Evolutionary conservation across 2,797 vertebrate species (phyloP).

Genomic region (Darevskia nairensis): DNA sequence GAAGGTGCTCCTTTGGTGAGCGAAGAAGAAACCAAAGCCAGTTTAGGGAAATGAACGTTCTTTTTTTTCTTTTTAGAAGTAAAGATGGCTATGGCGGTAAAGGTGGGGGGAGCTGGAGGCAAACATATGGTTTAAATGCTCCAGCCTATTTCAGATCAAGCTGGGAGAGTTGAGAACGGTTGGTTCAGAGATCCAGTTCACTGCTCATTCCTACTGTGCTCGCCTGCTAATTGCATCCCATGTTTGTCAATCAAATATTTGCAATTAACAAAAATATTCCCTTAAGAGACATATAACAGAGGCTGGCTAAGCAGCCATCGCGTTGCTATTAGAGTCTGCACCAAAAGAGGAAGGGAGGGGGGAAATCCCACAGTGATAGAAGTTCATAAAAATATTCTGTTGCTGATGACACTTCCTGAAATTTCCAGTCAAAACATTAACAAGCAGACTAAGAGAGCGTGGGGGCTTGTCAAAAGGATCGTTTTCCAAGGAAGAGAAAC

Average conservation of each 20-base stretch:
- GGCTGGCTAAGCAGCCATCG: conserved; percentile 77
- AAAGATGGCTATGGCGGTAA: conserved; percentile 33
- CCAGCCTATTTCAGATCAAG: conserved; percentile 88
- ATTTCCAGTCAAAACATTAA: conserved; percentile 83
- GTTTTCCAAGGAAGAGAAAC: conserved; percentile 80
- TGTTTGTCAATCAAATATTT: conserved; percentile 97
- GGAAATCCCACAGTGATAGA: conserved; percentile 32
- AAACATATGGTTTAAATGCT: conserved; percentile 94
- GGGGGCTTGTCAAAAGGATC: conserved; percentile 79
- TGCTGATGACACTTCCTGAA: conserved; percentile 74
- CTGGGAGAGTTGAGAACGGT: conserved; percentile 91
- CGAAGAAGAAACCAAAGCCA: conserved; percentile 69
- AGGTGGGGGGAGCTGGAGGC: conserved; percentile 74
- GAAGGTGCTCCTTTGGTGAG: conserved; percentile 76
- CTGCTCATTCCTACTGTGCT: conserved; percentile 88
- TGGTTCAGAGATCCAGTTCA: conserved; percentile 94
- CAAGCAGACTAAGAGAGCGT: conserved; percentile 78
- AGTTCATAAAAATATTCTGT: conserved; percentile 76
- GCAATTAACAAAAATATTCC: conserved; percentile 89
- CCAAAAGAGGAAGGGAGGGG: conserved; percentile 57
- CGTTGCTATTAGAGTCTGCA: conserved; percentile 74
- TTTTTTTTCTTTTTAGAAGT: conserved; percentile 64
- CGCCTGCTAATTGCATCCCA: conserved; percentile 96
- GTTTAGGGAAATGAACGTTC: conserved; percentile 79
- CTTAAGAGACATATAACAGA: conserved; percentile 83